Conservation (phyloP, 2,113 vertebrate species). For the Hiodon alosoides region DNA sequence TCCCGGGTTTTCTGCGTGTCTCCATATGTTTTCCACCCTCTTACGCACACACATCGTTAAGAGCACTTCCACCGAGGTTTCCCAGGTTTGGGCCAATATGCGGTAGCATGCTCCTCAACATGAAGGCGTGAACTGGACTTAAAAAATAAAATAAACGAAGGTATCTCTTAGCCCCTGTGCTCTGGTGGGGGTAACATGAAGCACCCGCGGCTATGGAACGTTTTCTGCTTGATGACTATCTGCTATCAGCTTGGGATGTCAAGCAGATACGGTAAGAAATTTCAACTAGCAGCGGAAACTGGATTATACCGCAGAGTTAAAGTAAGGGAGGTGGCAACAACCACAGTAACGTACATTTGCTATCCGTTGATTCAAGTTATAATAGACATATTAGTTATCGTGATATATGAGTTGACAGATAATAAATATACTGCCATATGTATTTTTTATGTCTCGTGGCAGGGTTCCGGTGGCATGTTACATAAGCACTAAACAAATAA, state of each 20-base stretch:
- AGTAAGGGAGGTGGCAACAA: not conserved
- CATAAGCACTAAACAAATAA: not conserved
- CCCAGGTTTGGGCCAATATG: constrained; percentile 16
- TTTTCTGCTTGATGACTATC: constrained; percentile 40
- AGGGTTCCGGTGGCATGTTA: not conserved
- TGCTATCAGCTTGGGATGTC: constrained; percentile 42
- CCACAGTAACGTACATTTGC: not conserved
- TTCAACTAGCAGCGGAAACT: not conserved
- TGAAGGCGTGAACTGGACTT: constrained; percentile 38
- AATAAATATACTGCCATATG: not conserved
- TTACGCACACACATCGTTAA: constrained; percentile 12
- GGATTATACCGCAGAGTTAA: constrained; percentile 1
- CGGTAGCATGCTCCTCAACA: constrained; percentile 26
- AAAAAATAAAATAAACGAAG: constrained; percentile 11
- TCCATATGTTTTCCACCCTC: constrained; percentile 33
- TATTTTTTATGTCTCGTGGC: not conserved
- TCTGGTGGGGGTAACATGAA: constrained; percentile 31
- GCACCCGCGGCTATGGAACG: constrained; percentile 42
- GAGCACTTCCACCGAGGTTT: constrained; percentile 20
- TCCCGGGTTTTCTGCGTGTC: constrained; percentile 26
- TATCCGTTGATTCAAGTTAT: not conserved
- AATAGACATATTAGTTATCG: not conserved
- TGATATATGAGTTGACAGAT: not conserved
- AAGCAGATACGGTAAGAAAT: constrained; percentile 45
- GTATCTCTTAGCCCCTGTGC: constrained; percentile 14